Evolutionary conservation across 2,888 invertebrate genomes (phyloP), one percentile per base, ranked within the genome.

Genomic region (Petrolisthes cinctipes): DNA sequence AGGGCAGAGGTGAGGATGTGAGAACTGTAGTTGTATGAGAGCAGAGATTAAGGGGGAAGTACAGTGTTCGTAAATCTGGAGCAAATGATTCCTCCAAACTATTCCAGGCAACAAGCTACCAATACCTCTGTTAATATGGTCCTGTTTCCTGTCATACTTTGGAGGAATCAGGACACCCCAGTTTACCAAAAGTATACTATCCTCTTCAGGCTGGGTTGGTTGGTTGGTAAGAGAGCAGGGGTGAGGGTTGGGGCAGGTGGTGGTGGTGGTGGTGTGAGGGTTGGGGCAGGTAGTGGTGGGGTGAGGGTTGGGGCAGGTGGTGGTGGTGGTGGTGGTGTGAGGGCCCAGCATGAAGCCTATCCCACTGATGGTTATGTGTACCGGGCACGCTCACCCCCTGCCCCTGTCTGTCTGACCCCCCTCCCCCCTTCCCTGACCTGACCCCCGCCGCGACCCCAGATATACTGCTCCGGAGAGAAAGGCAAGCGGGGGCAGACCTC

Each of bases 311-410:
- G 73, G 73, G 57, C 9, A 56, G 80, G 56, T n/a, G 80, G 80
- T 20, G 80, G n/a, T 37, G 23, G 80, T 56, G 57, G 20, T 80
- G 53, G 56, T 23, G 80, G 54, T 56, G 80, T 80, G 54, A 56
- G 68, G 83, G 57, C 71, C 83, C 83, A 83, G 83, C 83, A 57
- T 83, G 83, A 83, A 71, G 83, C 84, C 78, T 79, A 78, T 84
- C 84, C 79, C 79, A 66, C 73, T 84, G 84, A 84, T 84, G 84
- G 78, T 84, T 84, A 84, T 79, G 84, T 78, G 53, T n/a, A 68
- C 68, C 51, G 78, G 57, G 84, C 84, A 84, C 84, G 84, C 78
- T 78, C 84, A n/a, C 84, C 84, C 84, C 78, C 81, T 37, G 37
- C 37, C 37, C 37, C 37, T 37, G 37, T 37, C 37, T 37, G 37